Evolutionary conservation across 2,113 vertebrate species (phyloP), one percentile per base, ranked within the genome.

Genomic region (Pipra filicauda): DNA sequence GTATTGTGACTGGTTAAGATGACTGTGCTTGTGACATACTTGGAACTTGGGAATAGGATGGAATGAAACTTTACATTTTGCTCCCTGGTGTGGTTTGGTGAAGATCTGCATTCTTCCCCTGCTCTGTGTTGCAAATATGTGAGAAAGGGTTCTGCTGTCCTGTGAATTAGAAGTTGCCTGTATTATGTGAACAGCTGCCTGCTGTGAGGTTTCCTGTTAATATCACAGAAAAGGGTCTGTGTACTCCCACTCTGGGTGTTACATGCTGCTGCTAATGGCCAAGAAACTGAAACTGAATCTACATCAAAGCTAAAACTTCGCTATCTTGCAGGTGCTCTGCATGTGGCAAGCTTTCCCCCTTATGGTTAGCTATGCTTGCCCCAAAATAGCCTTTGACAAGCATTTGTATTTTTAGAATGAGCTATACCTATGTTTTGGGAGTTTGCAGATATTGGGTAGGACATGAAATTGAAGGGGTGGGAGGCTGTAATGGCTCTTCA

Each of bases 171-270:
- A 90, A 94, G 24, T 51, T 74, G 88, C 48, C 46, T 39, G 15
- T 79, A 8, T 83, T 76, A 49, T 28, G 11, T 15, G 14, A 93
- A 37, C 35, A 80, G 44, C 81, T 91, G 54, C 57, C 39, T 94
- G 33, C 39, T 84, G 20, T 91, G 83, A 94, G 85, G 65, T 96
- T 96, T 96, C 90, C 96, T 96, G 95, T 96, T 91, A 88, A 79
- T 93, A 44, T 93, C 79, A 65, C 65, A 90, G 79, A 75, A 88
- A 52, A 90, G 90, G 92, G 92, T 94, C 95, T 94, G 11, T 88
- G 57, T 70, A 37, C 75, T 96, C 52, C 82, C 64, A 74, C 75
- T 89, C 37, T 64, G 39, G 61, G 85, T 88, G 78, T 95, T 93
- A 64, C 1, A 6, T 59, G 82, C 72, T 79, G 48, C 85, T 91